Evolutionary conservation across 37 sponge, comb jelly and placozoan species (phyloP).

Genomic region (Geodia barretti): DNA sequence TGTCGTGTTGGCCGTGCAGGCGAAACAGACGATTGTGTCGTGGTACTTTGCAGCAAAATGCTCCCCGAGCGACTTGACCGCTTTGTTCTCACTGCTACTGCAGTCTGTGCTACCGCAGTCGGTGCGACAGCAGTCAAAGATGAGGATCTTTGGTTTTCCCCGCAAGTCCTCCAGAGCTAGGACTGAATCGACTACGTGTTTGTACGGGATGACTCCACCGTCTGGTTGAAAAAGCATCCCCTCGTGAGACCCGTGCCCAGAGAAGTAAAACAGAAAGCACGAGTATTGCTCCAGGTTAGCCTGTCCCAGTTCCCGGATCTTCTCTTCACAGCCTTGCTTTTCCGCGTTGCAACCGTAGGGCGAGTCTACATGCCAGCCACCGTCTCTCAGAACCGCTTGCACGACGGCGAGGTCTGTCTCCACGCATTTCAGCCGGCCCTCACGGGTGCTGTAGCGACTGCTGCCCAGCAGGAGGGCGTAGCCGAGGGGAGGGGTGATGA

Average conservation of each 20-base stretch:
- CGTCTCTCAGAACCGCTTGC: not conserved
- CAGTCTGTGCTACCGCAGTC: not conserved
- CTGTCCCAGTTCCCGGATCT: not conserved
- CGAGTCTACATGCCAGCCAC: not conserved
- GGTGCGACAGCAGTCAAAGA: slow-evolving; percentile 53
- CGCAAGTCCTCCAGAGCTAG: not conserved
- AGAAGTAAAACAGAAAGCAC: slow-evolving; percentile 44
- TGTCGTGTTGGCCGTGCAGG: not conserved
- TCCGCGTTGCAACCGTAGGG: not conserved
- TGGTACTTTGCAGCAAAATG: not conserved
- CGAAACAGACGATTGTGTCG: slow-evolving; percentile 28
- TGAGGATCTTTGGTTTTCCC: slow-evolving; percentile 54
- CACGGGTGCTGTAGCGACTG: not conserved
- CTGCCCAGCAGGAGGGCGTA: slow-evolving; percentile 47
- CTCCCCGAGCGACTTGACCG: not conserved
- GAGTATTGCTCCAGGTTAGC: slow-evolving; percentile 22
- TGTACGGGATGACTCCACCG: not conserved
- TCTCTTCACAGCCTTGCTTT: not conserved
- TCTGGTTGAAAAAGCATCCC: slow-evolving; percentile 20
- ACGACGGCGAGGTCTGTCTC: slow-evolving; percentile 14
- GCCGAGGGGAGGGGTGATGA: slow-evolving; percentile 17
- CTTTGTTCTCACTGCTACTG: not conserved
- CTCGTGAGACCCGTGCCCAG: slow-evolving; percentile 42
- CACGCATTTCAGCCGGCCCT: not conserved
- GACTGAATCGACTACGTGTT: slow-evolving; percentile 19